phyloP scores from a whole-genome alignment of 2,797 vertebrate genomes.

The Monodelphis domestica region DNA sequence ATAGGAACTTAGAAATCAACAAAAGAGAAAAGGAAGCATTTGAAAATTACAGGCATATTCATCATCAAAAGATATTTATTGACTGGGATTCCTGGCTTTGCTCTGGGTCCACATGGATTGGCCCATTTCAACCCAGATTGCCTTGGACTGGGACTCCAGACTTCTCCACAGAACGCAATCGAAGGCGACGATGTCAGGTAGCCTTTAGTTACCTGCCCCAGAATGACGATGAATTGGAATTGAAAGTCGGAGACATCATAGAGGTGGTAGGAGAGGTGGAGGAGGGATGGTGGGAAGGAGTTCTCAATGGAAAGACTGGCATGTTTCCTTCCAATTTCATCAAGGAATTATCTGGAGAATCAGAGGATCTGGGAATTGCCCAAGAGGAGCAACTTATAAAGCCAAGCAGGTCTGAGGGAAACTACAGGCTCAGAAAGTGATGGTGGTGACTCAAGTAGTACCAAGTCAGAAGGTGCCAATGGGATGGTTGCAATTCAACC shows the following conservation, averaged over 20 bases:
- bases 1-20: neutral
- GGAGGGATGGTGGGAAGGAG: conserved; percentile 98
- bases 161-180: conserved; percentile 92
- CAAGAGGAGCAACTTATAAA: conserved; percentile 92
- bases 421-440: conserved; percentile 96
- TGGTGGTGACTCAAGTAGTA: conserved; percentile 91
- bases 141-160: no score
- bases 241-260: conserved; percentile 97
- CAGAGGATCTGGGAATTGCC: conserved; percentile 88
- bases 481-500: conserved; percentile 91
- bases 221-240: conserved; percentile 96
- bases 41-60: neutral
- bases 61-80: neutral
- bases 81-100: no score
- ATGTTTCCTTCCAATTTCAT: conserved; percentile 99
- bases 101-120: no score
- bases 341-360: conserved; percentile 89
- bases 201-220: conserved; percentile 98
- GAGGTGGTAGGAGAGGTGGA: conserved; percentile 97
- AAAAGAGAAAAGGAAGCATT: neutral
- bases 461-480: conserved; percentile 93
- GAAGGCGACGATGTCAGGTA: conserved; percentile 95
- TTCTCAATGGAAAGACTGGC: conserved; percentile 94
- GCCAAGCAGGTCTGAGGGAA: conserved; percentile 92
- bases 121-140: no score